These are phyloP conservation scores for Drosophila tanythrix DNA, from an alignment of 2,888 invertebrate species.

Conservation along the genomic window DNA sequence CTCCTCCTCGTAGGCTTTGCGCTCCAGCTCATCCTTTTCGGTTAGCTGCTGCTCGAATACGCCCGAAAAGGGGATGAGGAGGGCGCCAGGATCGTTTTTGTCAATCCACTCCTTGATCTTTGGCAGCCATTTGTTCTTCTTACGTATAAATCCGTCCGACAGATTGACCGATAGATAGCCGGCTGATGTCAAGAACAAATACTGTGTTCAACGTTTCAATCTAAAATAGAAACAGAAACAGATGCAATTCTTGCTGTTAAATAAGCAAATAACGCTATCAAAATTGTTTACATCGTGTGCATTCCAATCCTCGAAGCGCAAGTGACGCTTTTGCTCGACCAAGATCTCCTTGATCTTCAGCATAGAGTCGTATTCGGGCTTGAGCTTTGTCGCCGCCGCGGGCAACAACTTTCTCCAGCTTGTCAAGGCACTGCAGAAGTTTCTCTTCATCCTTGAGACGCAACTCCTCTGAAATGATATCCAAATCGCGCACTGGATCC, in stretches of 20 bases:
- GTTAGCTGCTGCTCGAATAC: slow-evolving; percentile 93
- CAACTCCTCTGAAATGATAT: slow-evolving; percentile 97
- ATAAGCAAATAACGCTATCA: not conserved
- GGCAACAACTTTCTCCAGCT: slow-evolving; percentile 92
- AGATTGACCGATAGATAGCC: slow-evolving; percentile 97
- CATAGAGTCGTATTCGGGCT: slow-evolving; percentile 97
- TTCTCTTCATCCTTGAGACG: slow-evolving; percentile 97
- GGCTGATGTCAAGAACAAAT: slow-evolving; percentile 98
- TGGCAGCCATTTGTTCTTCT: slow-evolving; percentile 98
- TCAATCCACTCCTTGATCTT: slow-evolving; percentile 99
- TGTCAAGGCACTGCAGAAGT: slow-evolving; percentile 92
- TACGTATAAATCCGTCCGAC: slow-evolving; percentile 98
- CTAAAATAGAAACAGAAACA: slow-evolving; percentile 86
- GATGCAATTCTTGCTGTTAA: not conserved
- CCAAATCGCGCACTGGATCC: slow-evolving; percentile 97
- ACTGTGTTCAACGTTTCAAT: slow-evolving; percentile 98
- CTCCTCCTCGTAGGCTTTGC: slow-evolving; percentile 92
- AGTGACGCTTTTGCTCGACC: slow-evolving; percentile 95
- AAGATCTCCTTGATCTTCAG: slow-evolving; percentile 93
- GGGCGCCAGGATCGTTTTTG: slow-evolving; percentile 96
- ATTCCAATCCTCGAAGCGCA: slow-evolving; percentile 97
- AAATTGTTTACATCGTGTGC: slow-evolving; percentile 91
- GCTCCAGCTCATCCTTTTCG: slow-evolving; percentile 93
- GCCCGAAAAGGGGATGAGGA: slow-evolving; percentile 98
- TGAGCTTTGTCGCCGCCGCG: slow-evolving; percentile 97